A percentile compares a stretch with the other conserved stretches of the same genome.
Evolutionary conservation across 2,797 vertebrate species (phyloP).

Genomic region (Hipposideros larvatus): DNA sequence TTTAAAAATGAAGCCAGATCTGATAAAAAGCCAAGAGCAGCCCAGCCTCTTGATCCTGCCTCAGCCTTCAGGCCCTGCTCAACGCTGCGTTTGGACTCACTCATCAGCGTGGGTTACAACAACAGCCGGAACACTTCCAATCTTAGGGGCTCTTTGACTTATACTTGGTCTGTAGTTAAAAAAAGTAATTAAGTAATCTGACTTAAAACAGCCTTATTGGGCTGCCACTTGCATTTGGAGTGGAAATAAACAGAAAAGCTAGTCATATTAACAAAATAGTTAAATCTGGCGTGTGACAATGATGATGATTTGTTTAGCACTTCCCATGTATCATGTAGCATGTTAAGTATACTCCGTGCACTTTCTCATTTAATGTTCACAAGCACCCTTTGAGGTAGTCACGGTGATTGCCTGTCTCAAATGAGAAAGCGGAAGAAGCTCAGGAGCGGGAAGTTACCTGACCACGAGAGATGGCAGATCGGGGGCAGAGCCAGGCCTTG

Average conservation of each 20-base stretch:
- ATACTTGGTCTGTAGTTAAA: neutral
- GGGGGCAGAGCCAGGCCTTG: neutral
- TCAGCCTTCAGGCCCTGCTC: neutral
- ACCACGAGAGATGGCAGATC: neutral
- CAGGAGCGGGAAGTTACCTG: neutral
- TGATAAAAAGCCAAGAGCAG: neutral
- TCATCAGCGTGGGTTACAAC: neutral
- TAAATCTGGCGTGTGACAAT: neutral
- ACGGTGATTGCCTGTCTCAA: neutral
- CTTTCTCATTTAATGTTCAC: slow-evolving; percentile 37
- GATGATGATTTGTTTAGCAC: neutral
- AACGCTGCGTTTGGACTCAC: neutral
- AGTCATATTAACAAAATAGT: slow-evolving; percentile 26
- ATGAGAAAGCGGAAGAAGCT: neutral
- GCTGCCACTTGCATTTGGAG: slow-evolving; percentile 2
- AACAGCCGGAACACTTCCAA: neutral
- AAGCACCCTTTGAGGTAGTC: neutral
- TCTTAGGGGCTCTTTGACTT: neutral
- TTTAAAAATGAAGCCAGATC: slow-evolving; percentile 33
- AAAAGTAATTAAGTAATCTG: slow-evolving; percentile 43
- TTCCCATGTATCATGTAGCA: neutral
- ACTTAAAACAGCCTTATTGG: slow-evolving; percentile 18
- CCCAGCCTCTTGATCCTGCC: neutral
- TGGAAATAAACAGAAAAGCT: slow-evolving; percentile 4
- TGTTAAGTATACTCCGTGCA: neutral